These are phyloP conservation scores for Deroptyus accipitrinus DNA, from an alignment of 2,113 vertebrate genomes.

Conservation along the genomic window DNA sequence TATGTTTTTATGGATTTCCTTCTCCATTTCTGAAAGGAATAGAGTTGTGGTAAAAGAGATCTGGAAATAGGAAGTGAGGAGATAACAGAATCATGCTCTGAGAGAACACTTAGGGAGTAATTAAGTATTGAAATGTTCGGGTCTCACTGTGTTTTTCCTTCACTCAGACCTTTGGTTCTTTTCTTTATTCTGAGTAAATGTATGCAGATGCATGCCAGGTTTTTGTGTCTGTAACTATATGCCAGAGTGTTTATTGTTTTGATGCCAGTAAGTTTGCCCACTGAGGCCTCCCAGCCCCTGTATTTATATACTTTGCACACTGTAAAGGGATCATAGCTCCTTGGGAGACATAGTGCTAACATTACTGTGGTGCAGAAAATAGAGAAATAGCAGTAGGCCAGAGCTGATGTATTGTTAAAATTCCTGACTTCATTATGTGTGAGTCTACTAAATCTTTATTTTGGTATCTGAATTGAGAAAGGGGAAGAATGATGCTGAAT, in stretches of 20 bases:
- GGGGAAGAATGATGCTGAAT: not conserved
- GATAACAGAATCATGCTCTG: not conserved
- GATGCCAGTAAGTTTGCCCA: not conserved
- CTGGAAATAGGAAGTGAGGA: not conserved
- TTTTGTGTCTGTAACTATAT: not conserved
- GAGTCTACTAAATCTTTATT: conserved; percentile 38
- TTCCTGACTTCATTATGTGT: not conserved
- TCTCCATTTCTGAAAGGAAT: not conserved
- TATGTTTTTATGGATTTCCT: not conserved
- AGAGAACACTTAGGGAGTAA: not conserved
- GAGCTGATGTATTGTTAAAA: not conserved
- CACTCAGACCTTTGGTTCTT: not conserved
- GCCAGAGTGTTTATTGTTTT: not conserved
- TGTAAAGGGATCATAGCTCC: conserved; percentile 8
- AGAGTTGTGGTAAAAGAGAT: not conserved
- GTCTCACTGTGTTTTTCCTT: not conserved
- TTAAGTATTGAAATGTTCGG: not conserved
- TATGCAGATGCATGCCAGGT: not conserved
- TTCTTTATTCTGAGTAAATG: not conserved
- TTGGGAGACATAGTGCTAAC: not conserved
- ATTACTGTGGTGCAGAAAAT: not conserved
- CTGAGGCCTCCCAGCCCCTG: not conserved
- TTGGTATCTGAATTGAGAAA: conserved; percentile 8
- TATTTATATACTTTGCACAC: not conserved
- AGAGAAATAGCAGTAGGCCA: not conserved